Evolutionary conservation across 2,113 vertebrate genomes (phyloP).

Genomic region (Pogonocichla stellata): DNA sequence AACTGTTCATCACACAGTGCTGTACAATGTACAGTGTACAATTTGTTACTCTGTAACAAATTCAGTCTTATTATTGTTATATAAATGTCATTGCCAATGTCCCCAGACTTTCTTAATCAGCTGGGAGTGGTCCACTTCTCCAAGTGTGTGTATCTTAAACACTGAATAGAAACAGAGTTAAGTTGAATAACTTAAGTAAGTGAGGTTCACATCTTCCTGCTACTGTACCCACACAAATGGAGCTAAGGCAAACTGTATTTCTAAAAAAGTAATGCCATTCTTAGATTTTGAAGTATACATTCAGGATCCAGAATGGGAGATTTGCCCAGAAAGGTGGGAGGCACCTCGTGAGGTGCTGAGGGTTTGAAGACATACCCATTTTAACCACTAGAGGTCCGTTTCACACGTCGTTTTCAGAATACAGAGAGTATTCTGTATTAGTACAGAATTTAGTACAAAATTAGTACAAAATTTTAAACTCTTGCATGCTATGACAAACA

Average conservation of each 20-base stretch:
- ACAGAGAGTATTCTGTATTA: no score
- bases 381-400: background rate
- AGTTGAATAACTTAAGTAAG: background rate
- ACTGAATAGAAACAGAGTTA: background rate
- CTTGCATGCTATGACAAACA: background rate
- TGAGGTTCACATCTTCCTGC: background rate
- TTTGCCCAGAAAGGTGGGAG: background rate
- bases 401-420: background rate
- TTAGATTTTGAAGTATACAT: background rate
- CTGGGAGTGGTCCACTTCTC: background rate
- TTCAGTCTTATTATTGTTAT: background rate
- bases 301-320: background rate
- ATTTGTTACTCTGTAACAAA: background rate
- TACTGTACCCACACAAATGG: background rate
- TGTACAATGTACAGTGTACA: no score
- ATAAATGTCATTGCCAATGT: background rate
- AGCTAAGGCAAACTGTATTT: background rate
- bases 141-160: background rate
- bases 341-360: fast-evolving
- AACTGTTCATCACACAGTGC: fast-evolving
- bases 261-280: background rate
- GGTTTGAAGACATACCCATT: background rate
- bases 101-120: background rate
- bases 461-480: background rate
- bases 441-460: no score